phyloP scores from a whole-genome alignment of 1,140 invertebrate genomes.

The Anastrepha ludens region DNA sequence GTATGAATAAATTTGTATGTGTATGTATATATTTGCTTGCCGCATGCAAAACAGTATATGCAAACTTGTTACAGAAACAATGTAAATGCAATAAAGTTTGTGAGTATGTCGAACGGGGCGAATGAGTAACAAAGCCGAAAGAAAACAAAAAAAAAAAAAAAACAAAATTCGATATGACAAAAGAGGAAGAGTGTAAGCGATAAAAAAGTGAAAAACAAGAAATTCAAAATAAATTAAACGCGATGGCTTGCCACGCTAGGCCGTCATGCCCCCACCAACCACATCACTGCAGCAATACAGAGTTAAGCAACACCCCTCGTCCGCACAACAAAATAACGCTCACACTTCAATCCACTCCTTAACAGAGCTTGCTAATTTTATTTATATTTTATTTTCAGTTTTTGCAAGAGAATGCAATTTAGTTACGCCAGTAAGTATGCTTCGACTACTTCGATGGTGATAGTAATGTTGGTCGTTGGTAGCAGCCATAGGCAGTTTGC shows the following conservation, averaged over 20 bases:
- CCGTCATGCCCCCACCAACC: not conserved
- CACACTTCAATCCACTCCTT: not conserved
- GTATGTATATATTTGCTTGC: not conserved
- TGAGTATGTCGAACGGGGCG: not conserved
- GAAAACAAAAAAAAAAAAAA: not conserved
- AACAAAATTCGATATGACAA: not conserved
- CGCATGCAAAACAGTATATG: not conserved
- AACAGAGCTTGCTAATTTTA: not conserved
- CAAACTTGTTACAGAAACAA: not conserved
- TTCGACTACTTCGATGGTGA: not conserved
- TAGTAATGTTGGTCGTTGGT: not conserved
- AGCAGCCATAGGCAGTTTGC: not conserved
- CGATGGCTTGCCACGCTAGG: not conserved
- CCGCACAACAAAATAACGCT: not conserved
- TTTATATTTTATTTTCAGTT: not conserved
- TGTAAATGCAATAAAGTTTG: not conserved
- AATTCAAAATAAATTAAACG: not conserved
- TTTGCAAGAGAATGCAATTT: constrained; percentile 9
- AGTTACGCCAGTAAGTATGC: not conserved
- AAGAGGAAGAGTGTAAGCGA: constrained; percentile 29
- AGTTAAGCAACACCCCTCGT: not conserved
- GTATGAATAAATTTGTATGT: no score
- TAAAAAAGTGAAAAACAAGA: not conserved
- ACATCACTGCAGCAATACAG: not conserved
- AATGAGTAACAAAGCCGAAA: not conserved